phyloP scores from a whole-genome alignment of 2,113 vertebrate genomes.

The Antechinus flavipes region DNA sequence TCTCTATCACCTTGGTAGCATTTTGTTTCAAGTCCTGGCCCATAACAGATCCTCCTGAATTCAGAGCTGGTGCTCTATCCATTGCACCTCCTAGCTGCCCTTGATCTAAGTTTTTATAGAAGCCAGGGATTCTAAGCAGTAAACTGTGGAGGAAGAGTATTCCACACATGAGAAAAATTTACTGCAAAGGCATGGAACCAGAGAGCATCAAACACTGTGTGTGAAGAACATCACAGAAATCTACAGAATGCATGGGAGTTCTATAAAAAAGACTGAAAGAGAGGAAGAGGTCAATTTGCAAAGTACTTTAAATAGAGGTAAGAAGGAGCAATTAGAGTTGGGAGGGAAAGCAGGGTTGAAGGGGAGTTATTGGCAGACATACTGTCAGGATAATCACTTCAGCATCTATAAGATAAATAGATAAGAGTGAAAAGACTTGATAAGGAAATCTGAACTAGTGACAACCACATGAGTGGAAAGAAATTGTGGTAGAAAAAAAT shows the following conservation, averaged over 20 bases:
- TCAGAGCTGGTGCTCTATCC: too few relatives aligned
- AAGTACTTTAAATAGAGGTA: not conserved
- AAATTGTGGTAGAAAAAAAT: not conserved
- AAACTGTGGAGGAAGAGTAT: not conserved
- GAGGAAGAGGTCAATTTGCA: not conserved
- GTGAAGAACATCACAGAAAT: not conserved
- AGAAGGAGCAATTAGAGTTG: not conserved
- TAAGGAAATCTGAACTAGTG: not conserved
- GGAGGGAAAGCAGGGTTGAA: not conserved
- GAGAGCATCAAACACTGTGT: not conserved
- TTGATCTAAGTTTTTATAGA: not conserved
- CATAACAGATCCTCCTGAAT: too few relatives aligned
- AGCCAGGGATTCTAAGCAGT: not conserved
- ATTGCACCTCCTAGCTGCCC: not conserved
- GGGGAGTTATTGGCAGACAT: not conserved
- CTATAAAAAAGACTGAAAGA: not conserved
- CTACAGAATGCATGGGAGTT: not conserved
- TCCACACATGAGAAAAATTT: not conserved
- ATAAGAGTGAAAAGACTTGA: not conserved
- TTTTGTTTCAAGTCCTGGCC: too few relatives aligned
- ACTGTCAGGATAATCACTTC: not conserved
- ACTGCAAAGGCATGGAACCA: not conserved
- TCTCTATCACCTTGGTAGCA: too few relatives aligned
- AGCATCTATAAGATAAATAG: not conserved
- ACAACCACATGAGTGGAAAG: not conserved